Base-by-base conservation (phyloP, 2,797 vertebrate species). In the Lagorchestes hirsutus region DNA sequence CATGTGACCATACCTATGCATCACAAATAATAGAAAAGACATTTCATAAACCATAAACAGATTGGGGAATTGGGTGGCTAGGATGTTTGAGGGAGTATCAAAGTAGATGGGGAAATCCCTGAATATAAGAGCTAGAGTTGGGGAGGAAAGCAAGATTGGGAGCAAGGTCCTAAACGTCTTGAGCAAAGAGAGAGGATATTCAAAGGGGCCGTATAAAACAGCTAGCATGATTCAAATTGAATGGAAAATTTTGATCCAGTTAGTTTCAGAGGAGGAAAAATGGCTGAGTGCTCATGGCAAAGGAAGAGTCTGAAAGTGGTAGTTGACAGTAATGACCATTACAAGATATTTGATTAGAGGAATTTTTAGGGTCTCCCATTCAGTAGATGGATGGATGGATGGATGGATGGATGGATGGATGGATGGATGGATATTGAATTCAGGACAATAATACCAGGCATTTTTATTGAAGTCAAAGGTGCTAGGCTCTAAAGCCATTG, bases 401-500 rank as follows among this genome's bases (percentile, higher is more conserved):
- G 34, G 12, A 67, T 67, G 34, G 31, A 34, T 34, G 59, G 31
- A 34, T 34, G 29, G 29, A 31, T 59, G 9, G 2, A 11, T 67
- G 28, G 56, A 62, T 34, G 31, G 59, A 62, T 62, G 59, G 34
- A n/a, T n/a, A 18, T 9, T 74, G 16, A 55, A 92, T 95, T 96
- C 10, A 46, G 28, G 91, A 10, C 11, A 90, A 3, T 29, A 87
- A 67, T 90, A 22, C 5, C 92, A 22, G 2, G 57, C 82, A 92
- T 18, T 90, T 94, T 96, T 92, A 40, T 29, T 54, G 3, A 97
- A 95, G 28, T 74, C 16, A 40, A 96, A 87, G 29, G 5, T 58
- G 10, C 14, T 92, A 10, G 67, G 93, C 93, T 96, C 56, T 90
- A 92, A 54, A 82, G 1, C 6, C 56, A 91, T 46, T 92, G 13